Percentiles rank a stretch among this genome's conserved stretches.
Evolutionary conservation across 2,888 invertebrate species (phyloP).

Genomic region (Camptogramma bilineatum): DNA sequence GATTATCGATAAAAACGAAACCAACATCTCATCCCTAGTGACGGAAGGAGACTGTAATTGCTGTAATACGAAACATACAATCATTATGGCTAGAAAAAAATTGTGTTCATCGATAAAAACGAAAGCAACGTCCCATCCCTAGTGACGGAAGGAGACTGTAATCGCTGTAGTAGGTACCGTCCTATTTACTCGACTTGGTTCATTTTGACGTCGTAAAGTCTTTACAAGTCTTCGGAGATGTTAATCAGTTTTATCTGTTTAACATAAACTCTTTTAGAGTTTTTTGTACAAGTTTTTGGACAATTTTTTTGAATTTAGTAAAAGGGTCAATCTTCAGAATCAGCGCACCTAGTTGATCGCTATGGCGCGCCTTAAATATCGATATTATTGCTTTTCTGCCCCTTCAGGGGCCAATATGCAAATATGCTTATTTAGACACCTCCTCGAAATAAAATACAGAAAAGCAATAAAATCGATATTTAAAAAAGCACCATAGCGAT

Average conservation of each 20-base stretch:
- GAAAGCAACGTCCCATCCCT: slow-evolving; percentile 21
- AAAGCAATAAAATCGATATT: too few relatives aligned
- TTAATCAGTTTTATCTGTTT: slow-evolving; percentile 39
- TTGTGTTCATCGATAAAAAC: slow-evolving; percentile 4
- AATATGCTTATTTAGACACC: too few relatives aligned
- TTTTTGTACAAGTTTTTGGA: slow-evolving; percentile 9
- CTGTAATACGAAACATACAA: too few relatives aligned
- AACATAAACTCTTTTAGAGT: slow-evolving; percentile 34
- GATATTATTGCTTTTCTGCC: too few relatives aligned
- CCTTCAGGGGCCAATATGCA: too few relatives aligned
- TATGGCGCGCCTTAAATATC: too few relatives aligned
- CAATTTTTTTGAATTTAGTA: background rate
- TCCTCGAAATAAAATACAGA: too few relatives aligned
- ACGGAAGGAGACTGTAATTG: slow-evolving; percentile 32
- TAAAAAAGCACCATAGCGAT: too few relatives aligned
- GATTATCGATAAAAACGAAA: slow-evolving; percentile 6
- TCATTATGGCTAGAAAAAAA: too few relatives aligned
- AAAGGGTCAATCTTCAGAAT: too few relatives aligned
- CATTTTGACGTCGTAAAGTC: slow-evolving; percentile 30
- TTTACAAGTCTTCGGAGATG: slow-evolving; percentile 36
- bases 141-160: slow-evolving; percentile 30
- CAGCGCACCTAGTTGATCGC: too few relatives aligned
- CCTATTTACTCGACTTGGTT: slow-evolving; percentile 38
- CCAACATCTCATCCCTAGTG: slow-evolving; percentile 26
- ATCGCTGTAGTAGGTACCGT: slow-evolving; percentile 32